Evolutionary conservation across 2,797 vertebrate species (phyloP).

Genomic region (Benthosema pterotum): DNA sequence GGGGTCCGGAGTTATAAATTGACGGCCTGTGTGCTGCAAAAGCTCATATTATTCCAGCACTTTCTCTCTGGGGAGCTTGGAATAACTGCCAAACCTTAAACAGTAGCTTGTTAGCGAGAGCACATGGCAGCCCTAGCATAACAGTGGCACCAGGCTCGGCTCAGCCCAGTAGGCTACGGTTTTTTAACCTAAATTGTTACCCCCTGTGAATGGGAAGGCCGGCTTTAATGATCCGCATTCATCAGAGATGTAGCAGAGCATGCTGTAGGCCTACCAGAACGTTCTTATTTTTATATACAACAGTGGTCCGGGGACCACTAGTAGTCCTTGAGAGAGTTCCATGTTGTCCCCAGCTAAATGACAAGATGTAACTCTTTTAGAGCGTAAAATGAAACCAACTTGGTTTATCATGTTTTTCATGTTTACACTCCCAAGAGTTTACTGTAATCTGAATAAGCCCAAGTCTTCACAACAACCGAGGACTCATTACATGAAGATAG

Average conservation of each 20-base stretch:
- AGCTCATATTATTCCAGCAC: slow-evolving; percentile 68
- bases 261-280: too few species aligned
- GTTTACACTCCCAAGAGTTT: too few species aligned
- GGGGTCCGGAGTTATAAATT: slow-evolving; percentile 66
- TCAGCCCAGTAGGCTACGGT: background rate
- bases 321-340: too few species aligned
- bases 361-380: too few species aligned
- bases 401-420: too few species aligned
- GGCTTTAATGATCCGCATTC: slow-evolving; percentile 9
- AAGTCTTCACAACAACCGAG: too few species aligned
- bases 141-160: slow-evolving; percentile 26
- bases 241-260: background rate
- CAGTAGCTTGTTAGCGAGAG: slow-evolving; percentile 67
- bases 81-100: slow-evolving; percentile 76
- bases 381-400: too few species aligned
- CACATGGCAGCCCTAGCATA: slow-evolving; percentile 38
- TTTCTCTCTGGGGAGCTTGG: slow-evolving; percentile 71
- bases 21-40: slow-evolving; percentile 64
- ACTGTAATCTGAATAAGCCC: too few species aligned
- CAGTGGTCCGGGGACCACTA: too few species aligned
- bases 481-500: too few species aligned
- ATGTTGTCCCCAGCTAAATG: too few species aligned
- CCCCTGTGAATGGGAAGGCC: background rate
- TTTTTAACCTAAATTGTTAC: slow-evolving; percentile 5
- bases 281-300: too few species aligned